Percentiles rank a stretch among this genome's conserved stretches.
Evolutionary conservation across 2,888 invertebrate species (phyloP).

Genomic region (Conus canariensis): DNA sequence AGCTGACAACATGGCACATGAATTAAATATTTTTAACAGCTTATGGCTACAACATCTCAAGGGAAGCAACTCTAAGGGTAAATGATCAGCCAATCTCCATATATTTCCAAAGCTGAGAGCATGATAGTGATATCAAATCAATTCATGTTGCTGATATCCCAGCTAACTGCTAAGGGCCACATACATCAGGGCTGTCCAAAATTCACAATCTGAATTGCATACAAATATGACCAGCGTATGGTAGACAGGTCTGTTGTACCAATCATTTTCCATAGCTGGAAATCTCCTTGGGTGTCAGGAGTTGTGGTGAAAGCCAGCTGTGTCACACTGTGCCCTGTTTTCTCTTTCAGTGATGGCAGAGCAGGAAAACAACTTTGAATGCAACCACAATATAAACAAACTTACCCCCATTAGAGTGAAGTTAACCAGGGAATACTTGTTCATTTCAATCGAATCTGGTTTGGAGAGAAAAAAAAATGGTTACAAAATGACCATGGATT

Average conservation of each 20-base stretch:
- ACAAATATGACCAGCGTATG: too few relatives aligned
- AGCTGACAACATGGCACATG: too few relatives aligned
- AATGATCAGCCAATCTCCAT: background rate
- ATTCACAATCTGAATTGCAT: too few relatives aligned
- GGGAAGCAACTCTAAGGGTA: background rate
- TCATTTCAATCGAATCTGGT: constrained; percentile 45
- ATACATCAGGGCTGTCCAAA: too few relatives aligned
- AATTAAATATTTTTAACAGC: too few relatives aligned
- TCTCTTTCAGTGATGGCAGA: background rate
- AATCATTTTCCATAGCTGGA: too few relatives aligned
- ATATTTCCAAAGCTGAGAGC: background rate
- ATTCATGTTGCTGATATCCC: too few relatives aligned
- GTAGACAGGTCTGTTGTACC: too few relatives aligned
- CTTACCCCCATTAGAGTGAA: constrained; percentile 51
- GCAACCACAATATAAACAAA: background rate
- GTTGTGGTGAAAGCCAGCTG: background rate
- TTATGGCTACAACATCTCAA: too few relatives aligned
- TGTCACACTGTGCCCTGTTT: background rate
- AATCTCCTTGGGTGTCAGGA: too few relatives aligned
- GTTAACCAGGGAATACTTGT: constrained; percentile 49
- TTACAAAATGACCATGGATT: background rate
- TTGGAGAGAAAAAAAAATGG: background rate
- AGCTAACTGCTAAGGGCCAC: too few relatives aligned
- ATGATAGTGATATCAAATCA: background rate
- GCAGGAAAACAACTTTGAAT: background rate